A percentile compares a stretch with the other conserved stretches of the same genome.
phyloP scores from a whole-genome alignment of 2,113 vertebrate genomes.

The Pollachius pollachius region DNA sequence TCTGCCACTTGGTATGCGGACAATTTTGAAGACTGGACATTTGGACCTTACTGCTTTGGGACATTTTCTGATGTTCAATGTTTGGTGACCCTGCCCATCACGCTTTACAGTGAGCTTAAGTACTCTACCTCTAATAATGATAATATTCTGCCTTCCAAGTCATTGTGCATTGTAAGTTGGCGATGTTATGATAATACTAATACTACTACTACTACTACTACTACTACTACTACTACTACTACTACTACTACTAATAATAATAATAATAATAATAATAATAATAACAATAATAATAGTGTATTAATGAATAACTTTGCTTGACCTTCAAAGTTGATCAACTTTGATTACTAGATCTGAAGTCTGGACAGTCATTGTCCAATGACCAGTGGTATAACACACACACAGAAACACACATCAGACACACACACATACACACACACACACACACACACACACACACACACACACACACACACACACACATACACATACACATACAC shows the following conservation, averaged over 20 bases:
- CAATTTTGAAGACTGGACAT: slow-evolving; percentile 15
- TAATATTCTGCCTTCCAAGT: slow-evolving; percentile 3
- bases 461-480: background rate
- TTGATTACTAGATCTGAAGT: no score
- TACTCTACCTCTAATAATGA: background rate
- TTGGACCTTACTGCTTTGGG: slow-evolving; percentile 4
- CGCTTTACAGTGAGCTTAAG: slow-evolving; percentile 57
- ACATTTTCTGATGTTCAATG: accelerated
- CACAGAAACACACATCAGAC: background rate
- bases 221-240: background rate
- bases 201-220: background rate
- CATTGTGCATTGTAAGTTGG: slow-evolving; percentile 52
- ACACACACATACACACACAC: background rate
- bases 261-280: background rate
- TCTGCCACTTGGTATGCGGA: background rate
- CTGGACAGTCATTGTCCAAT: background rate
- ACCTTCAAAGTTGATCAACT: no score
- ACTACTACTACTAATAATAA: background rate
- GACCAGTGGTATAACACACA: no score
- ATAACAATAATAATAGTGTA: background rate
- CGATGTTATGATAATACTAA: background rate
- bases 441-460: background rate
- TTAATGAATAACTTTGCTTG: no score
- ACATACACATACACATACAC: background rate
- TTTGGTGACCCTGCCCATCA: background rate